Conservation (phyloP, 2,888 invertebrate species). For the Exocentrus adspersus region DNA sequence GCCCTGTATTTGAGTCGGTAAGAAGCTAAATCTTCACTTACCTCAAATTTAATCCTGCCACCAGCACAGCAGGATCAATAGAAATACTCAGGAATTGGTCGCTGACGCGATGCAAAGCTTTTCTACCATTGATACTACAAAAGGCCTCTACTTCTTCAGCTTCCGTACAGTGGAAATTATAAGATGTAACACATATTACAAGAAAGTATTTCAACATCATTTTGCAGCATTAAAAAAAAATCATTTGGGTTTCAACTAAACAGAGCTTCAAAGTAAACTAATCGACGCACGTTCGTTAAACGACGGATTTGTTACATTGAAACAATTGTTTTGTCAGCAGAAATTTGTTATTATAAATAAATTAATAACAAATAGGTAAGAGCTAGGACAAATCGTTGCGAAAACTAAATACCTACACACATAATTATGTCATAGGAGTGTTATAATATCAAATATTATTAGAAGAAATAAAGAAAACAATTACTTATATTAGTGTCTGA, state of each 20-base stretch:
- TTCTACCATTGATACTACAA: constrained; percentile 69
- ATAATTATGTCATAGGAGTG: no score
- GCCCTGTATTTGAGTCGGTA: no score
- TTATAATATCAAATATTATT: not conserved
- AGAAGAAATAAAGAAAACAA: no score
- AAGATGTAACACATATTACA: not conserved
- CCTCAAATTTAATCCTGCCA: constrained; percentile 64
- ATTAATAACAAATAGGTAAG: constrained; percentile 11
- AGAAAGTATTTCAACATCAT: not conserved
- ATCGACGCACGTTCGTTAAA: no score
- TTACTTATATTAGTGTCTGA: no score
- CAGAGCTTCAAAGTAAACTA: no score
- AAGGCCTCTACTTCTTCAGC: constrained; percentile 41
- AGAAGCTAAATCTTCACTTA: constrained; percentile 55
- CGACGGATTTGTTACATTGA: not conserved
- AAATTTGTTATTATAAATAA: constrained; percentile 6
- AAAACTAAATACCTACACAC: no score
- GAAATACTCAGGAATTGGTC: constrained; percentile 79
- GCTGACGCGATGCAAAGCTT: constrained; percentile 72
- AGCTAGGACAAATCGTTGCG: not conserved
- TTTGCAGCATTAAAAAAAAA: not conserved
- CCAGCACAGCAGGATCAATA: constrained; percentile 74
- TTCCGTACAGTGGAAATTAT: not conserved
- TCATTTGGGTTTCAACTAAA: no score
- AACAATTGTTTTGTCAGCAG: constrained; percentile 10